Evolutionary conservation across 2,888 invertebrate species (phyloP).

Genomic region (Heteromyza rotundicornis): DNA sequence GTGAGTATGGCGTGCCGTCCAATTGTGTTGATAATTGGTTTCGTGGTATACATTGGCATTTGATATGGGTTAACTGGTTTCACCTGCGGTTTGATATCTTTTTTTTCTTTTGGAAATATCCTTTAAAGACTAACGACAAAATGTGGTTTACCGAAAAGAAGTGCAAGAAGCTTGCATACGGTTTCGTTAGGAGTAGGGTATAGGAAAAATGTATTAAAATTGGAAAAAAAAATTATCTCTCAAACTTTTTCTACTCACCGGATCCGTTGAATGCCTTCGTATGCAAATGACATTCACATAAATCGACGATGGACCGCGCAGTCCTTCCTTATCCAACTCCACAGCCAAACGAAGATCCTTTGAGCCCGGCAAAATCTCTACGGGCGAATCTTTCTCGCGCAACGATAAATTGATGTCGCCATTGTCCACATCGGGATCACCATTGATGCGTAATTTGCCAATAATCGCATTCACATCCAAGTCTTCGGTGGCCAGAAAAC

Average conservation of each 20-base stretch:
- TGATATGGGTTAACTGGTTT: background rate
- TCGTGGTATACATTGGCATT: background rate
- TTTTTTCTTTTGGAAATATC: too few species aligned
- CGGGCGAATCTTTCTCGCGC: conserved; percentile 80
- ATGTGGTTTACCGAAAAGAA: too few species aligned
- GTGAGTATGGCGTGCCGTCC: background rate
- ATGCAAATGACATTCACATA: conserved; percentile 88
- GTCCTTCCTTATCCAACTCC: conserved; percentile 83
- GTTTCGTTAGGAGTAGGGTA: too few species aligned
- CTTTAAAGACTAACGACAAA: too few species aligned
- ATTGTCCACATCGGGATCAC: conserved; percentile 73
- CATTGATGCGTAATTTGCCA: conserved; percentile 80
- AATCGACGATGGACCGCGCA: conserved; percentile 81
- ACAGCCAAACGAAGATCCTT: conserved; percentile 81
- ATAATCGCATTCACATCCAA: conserved; percentile 79
- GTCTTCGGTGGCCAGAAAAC: conserved; percentile 89
- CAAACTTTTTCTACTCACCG: conserved; percentile 65
- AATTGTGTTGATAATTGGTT: background rate
- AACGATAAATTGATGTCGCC: conserved; percentile 82
- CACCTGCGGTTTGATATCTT: background rate
- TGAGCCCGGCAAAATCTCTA: conserved; percentile 76
- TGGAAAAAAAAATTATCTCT: too few species aligned
- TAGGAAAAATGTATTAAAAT: too few species aligned
- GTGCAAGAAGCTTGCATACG: too few species aligned
- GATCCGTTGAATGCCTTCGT: conserved; percentile 77